phyloP scores from a whole-genome alignment of 2,888 invertebrate genomes.

The Trilocha varians region DNA sequence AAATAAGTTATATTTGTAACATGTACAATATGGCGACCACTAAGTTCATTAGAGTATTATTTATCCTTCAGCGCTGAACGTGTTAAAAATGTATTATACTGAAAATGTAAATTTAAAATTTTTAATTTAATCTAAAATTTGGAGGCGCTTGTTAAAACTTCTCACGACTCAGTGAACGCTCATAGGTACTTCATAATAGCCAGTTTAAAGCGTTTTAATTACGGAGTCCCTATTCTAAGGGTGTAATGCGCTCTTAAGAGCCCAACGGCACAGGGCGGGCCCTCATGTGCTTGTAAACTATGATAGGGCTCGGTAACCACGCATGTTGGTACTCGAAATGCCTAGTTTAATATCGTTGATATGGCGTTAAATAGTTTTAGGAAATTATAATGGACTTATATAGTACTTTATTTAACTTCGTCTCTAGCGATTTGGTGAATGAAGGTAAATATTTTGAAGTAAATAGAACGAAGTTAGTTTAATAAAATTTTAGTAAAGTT shows the following conservation, averaged over 20 bases:
- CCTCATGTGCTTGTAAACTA: slow-evolving; percentile 56
- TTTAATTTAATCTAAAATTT: no score
- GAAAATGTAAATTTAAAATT: no score
- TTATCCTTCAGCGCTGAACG: no score
- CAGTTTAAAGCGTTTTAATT: slow-evolving; percentile 68
- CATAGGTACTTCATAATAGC: slow-evolving; percentile 52
- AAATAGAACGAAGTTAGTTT: no score
- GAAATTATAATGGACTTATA: slow-evolving; percentile 18
- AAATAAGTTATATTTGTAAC: no score
- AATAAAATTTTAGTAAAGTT: no score
- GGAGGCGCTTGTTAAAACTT: slow-evolving; percentile 22
- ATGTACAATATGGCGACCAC: no score
- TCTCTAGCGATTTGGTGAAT: neutral
- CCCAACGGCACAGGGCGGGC: slow-evolving; percentile 28
- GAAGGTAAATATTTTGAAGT: neutral
- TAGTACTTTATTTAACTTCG: slow-evolving; percentile 8
- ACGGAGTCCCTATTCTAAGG: slow-evolving; percentile 58
- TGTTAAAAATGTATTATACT: no score
- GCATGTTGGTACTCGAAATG: slow-evolving; percentile 32
- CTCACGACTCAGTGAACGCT: slow-evolving; percentile 25
- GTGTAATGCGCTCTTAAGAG: slow-evolving; percentile 61
- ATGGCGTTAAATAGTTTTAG: slow-evolving; percentile 40
- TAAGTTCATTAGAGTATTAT: no score
- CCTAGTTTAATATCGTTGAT: slow-evolving; percentile 35
- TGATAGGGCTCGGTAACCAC: slow-evolving; percentile 38